Evolutionary conservation across 1,140 invertebrate species (phyloP), one percentile per base, ranked within the genome.

Genomic region (Drosophila nasuta): DNA sequence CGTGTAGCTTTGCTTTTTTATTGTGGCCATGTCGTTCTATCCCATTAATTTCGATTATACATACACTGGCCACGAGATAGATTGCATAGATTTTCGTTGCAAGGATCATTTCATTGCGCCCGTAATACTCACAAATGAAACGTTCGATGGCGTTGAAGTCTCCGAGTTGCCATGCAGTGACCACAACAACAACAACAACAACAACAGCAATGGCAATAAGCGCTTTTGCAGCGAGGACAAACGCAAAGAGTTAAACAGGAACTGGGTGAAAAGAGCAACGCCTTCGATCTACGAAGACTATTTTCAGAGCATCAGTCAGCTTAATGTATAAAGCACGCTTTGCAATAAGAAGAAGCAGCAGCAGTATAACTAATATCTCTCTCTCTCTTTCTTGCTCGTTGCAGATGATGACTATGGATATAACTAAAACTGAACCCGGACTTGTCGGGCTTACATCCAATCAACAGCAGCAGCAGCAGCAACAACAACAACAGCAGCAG

Each of bases 371-470:
- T 76, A 52, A 54, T 48, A 8, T 15, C 8, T 5, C 0, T 1
- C 15, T 25, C 6, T 17, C 5, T 13, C 4, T 35, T 2, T 8
- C 5, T 10, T 6, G 6, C 6, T 1, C 30, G 1, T 28, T 20
- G 1, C 58, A 92, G 85, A 95, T 95, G 94, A 95, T 95, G 95
- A 95, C 95, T 93, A 95, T 95, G 95, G 95, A 95, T 93, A 94
- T 95, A 92, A 95, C 95, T 91, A 95, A 95, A 93, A 94, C 94
- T 91, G 94, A 95, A 93, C 93, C 94, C 83, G 90, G 85, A 70
- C 85, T 88, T 35, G 79, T 81, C 90, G 91, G 91, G 86, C 86
- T 89, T 79, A 75, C 92, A 58, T 91, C 88, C 58, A 91, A 91
- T 65, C 83, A 79, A 45, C 86, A 91, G 64, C 82, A 86, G 54